phyloP scores from a whole-genome alignment of 2,797 vertebrate species.

The Xenops minutus region DNA sequence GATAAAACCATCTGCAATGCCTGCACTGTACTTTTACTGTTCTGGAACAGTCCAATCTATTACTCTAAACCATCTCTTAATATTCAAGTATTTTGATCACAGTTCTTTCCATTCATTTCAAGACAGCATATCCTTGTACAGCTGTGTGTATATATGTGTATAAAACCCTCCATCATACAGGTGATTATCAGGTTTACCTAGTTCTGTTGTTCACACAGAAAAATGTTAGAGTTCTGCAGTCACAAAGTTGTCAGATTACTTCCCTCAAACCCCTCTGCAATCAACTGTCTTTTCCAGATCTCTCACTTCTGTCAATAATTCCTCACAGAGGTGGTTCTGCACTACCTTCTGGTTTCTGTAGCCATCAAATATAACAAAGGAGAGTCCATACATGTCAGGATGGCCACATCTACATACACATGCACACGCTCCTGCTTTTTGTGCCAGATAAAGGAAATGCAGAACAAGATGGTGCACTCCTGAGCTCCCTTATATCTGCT shows the following conservation, averaged over 20 bases:
- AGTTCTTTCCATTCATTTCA: not conserved
- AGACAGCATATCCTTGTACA: not conserved
- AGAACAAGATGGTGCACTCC: not conserved
- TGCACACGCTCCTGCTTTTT: not conserved
- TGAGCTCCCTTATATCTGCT: not conserved
- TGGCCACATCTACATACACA: not conserved
- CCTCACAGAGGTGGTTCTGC: not conserved
- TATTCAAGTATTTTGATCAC: slow-evolving; percentile 16
- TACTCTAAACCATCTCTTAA: not conserved
- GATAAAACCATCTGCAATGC: not conserved
- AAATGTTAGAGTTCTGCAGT: not conserved
- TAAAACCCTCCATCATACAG: not conserved
- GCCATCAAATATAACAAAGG: not conserved
- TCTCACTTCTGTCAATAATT: not conserved
- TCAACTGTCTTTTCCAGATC: not conserved
- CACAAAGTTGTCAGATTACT: not conserved
- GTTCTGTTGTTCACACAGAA: not conserved
- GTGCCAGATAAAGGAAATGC: not conserved
- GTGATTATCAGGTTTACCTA: not conserved
- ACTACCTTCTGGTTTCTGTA: not conserved
- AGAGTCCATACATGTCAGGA: not conserved
- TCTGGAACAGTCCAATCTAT: not conserved
- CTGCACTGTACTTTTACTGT: not conserved
- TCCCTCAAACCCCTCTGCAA: not conserved
- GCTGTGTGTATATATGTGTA: not conserved